phyloP scores from a whole-genome alignment of 2,888 invertebrate species.

The Drosophila subquinaria region DNA sequence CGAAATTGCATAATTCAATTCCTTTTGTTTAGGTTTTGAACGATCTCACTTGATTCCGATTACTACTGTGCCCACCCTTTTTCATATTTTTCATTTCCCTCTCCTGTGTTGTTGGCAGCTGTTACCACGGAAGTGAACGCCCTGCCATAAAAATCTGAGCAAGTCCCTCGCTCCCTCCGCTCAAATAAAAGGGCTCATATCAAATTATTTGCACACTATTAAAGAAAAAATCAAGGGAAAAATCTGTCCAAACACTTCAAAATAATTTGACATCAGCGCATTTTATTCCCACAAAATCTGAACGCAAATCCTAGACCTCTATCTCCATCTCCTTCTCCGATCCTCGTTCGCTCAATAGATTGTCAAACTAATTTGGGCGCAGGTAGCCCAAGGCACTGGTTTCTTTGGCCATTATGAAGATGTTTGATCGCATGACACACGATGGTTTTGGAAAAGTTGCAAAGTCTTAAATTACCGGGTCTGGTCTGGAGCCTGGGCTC shows the following conservation, averaged over 20 bases:
- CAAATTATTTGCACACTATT: constrained; percentile 68
- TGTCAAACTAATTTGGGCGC: constrained; percentile 77
- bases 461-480: constrained; percentile 73
- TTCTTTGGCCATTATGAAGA: constrained; percentile 63
- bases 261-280: constrained; percentile 84
- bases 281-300: constrained; percentile 81
- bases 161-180: constrained; percentile 3
- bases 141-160: constrained; percentile 64
- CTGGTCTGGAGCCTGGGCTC: background rate
- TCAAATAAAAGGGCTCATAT: constrained; percentile 54
- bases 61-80: constrained; percentile 12
- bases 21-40: background rate
- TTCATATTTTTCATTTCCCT: background rate
- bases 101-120: constrained; percentile 50
- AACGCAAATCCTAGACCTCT: constrained; percentile 38
- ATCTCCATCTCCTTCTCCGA: constrained; percentile 15
- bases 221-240: constrained; percentile 36
- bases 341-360: constrained; percentile 54
- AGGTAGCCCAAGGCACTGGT: constrained; percentile 58
- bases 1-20: background rate
- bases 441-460: constrained; percentile 63
- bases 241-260: constrained; percentile 85
- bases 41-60: constrained; percentile 8
- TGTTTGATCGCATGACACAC: constrained; percentile 71
- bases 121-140: constrained; percentile 75